Evolutionary conservation across 2,797 vertebrate species (phyloP).

Genomic region (Onychomys torridus): DNA sequence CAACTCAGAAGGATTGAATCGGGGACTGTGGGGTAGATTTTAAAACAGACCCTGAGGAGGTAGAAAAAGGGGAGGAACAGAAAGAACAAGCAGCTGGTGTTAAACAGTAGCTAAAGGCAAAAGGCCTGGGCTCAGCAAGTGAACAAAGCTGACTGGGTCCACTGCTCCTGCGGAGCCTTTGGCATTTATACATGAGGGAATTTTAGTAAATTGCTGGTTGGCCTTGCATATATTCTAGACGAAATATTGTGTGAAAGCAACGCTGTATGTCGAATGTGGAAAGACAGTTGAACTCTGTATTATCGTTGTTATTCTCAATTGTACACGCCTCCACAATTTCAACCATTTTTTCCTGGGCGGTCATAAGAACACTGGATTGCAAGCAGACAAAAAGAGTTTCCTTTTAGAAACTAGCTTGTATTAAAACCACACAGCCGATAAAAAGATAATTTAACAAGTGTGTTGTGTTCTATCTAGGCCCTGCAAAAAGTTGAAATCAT

Average conservation of each 20-base stretch:
- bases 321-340: background rate
- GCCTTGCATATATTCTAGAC: background rate
- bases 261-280: background rate
- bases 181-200: background rate
- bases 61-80: conserved; percentile 18
- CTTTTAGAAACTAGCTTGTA: background rate
- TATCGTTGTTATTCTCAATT: background rate
- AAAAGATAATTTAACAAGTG: background rate
- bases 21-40: conserved; percentile 43
- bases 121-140: background rate
- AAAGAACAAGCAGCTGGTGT: conserved; percentile 63
- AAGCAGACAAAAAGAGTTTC: conserved; percentile 36
- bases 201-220: background rate
- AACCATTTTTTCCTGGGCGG: background rate
- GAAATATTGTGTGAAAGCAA: background rate
- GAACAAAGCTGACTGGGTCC: background rate
- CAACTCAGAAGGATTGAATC: conserved; percentile 70
- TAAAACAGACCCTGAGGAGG: conserved; percentile 70
- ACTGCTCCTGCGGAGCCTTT: background rate
- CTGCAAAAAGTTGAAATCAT: background rate
- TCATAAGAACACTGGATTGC: background rate
- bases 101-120: conserved; percentile 54
- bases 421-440: background rate
- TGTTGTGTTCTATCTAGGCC: background rate
- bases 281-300: background rate